These are phyloP conservation scores for Meteorus cinctellus DNA, from an alignment of 2,888 invertebrate species.

Conservation along the genomic window DNA sequence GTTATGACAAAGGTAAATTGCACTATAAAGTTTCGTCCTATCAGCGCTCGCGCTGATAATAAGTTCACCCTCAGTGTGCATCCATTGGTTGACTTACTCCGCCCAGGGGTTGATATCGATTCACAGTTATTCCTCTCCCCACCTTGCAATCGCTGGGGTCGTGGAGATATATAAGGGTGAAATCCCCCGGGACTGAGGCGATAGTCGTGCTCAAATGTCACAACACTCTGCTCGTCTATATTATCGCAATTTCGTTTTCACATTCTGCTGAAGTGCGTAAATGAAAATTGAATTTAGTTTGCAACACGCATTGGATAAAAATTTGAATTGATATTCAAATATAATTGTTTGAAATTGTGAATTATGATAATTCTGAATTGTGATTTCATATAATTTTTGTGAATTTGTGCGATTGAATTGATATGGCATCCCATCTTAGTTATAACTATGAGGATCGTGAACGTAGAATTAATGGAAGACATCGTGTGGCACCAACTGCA, in stretches of 20 bases:
- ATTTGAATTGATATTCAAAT: background rate
- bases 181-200: conserved; percentile 60
- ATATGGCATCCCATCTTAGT: conserved; percentile 67
- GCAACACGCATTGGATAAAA: background rate
- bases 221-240: background rate
- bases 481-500: conserved; percentile 60
- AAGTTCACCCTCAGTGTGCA: conserved; percentile 48
- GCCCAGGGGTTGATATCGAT: conserved; percentile 70
- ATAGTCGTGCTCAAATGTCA: conserved; percentile 46
- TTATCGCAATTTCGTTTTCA: background rate
- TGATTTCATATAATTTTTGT: conserved; percentile 40
- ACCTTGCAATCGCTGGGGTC: conserved; percentile 32
- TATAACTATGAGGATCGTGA: conserved; percentile 70
- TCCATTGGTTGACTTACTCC: conserved; percentile 62
- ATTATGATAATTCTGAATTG: background rate
- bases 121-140: conserved; percentile 54
- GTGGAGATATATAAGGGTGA: conserved; percentile 62
- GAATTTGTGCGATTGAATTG: conserved; percentile 48
- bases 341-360: conserved; percentile 8
- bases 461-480: conserved; percentile 63
- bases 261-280: background rate
- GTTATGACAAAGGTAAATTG: conserved; percentile 54
- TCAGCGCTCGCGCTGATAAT: conserved; percentile 50
- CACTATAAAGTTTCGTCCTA: conserved; percentile 57
- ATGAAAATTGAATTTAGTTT: background rate